Conservation (phyloP, 2,113 vertebrate species). For the Indicator indicator region DNA sequence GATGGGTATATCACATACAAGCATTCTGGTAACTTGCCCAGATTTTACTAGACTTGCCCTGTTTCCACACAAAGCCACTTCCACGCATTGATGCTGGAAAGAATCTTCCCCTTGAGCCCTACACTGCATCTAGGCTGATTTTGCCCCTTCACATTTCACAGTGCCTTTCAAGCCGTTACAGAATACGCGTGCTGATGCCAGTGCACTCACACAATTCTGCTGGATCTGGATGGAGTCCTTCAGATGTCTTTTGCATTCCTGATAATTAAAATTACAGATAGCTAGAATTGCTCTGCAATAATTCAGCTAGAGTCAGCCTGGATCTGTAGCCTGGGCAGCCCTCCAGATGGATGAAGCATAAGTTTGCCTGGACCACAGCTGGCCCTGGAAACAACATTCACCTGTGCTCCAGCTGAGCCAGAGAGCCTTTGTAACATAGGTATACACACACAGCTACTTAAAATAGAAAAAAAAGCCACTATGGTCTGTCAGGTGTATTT, state of each 20-base stretch:
- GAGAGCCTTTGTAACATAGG: not conserved
- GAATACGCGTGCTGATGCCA: not conserved
- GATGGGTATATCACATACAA: not conserved
- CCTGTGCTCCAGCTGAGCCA: constrained; percentile 33
- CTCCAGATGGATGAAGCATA: not conserved
- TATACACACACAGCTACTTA: not conserved
- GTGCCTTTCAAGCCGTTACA: not conserved
- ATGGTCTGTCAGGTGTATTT: not conserved
- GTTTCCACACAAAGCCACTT: not conserved
- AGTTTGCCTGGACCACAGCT: not conserved
- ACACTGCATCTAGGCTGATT: not conserved
- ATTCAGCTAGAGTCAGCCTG: not conserved
- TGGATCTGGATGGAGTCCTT: not conserved
- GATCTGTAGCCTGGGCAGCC: not conserved
- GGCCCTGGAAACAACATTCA: constrained; percentile 13
- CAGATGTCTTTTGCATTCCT: not conserved
- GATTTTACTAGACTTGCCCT: not conserved
- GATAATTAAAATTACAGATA: not conserved
- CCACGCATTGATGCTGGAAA: not conserved
- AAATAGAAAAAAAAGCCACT: not conserved
- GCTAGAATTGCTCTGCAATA: not conserved
- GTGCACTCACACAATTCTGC: not conserved
- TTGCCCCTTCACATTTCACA: not conserved
- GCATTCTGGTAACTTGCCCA: not conserved
- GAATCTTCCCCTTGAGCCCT: not conserved